phyloP scores from a whole-genome alignment of 2,797 vertebrate species.

The Enteromius radiatus region DNA sequence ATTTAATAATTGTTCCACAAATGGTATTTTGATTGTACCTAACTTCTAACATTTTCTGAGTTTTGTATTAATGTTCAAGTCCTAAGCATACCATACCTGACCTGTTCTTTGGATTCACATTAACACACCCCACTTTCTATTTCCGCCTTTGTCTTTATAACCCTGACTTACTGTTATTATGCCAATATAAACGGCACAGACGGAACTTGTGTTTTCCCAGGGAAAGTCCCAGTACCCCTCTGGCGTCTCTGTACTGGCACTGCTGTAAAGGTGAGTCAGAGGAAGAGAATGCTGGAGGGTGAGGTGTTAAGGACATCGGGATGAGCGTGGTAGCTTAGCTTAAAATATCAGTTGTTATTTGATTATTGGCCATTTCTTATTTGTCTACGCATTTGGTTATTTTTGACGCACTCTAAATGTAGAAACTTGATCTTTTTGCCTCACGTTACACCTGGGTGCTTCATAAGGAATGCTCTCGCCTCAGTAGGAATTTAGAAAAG shows the following conservation, averaged over 20 bases:
- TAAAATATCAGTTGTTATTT: background rate
- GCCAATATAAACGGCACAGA: background rate
- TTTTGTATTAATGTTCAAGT: background rate
- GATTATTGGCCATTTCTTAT: background rate
- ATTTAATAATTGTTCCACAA: background rate
- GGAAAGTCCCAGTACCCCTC: conserved; percentile 46
- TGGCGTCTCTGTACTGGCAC: conserved; percentile 10
- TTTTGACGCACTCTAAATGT: background rate
- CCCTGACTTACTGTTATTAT: conserved; percentile 20
- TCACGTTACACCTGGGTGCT: background rate
- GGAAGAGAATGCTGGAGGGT: conserved; percentile 21
- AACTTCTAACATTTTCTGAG: background rate
- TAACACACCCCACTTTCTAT: background rate
- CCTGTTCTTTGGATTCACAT: background rate
- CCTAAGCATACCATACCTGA: background rate
- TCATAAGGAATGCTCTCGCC: background rate
- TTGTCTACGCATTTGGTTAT: too few relatives aligned
- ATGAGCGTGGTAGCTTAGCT: background rate
- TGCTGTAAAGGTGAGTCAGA: conserved; percentile 30
- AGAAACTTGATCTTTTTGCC: background rate
- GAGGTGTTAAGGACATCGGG: background rate
- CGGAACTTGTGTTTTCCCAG: conserved; percentile 34
- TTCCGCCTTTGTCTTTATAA: background rate
- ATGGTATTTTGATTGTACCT: background rate
- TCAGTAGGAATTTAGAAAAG: background rate